Conservation (phyloP, 1,140 invertebrate species). For the Musca domestica region DNA sequence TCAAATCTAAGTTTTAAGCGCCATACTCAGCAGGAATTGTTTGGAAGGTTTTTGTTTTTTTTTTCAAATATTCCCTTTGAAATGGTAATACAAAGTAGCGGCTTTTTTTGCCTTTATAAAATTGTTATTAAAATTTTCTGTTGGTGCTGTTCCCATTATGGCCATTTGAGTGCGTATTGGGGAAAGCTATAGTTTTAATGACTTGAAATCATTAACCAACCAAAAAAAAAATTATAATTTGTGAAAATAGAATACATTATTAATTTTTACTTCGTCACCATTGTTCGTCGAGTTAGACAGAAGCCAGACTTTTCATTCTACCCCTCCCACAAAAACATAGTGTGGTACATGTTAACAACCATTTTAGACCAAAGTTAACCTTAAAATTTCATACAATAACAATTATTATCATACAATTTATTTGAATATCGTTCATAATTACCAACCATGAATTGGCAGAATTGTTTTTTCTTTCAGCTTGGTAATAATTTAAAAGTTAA, state of each 20-base stretch:
- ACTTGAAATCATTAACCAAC: too few relatives aligned
- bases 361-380: too few relatives aligned
- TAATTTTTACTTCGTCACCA: slow-evolving; percentile 11
- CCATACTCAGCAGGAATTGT: slow-evolving; percentile 13
- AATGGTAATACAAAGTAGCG: not conserved
- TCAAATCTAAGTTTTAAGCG: slow-evolving; percentile 2
- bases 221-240: not conserved
- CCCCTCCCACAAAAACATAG: too few relatives aligned
- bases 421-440: slow-evolving; percentile 14
- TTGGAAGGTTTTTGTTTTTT: not conserved
- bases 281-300: too few relatives aligned
- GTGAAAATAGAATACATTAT: not conserved
- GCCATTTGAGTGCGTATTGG: not conserved
- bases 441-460: slow-evolving; percentile 1
- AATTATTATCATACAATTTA: not conserved
- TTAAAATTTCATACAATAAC: not conserved
- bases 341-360: too few relatives aligned
- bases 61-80: not conserved
- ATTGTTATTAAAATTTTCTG: slow-evolving; percentile 14
- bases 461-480: not conserved
- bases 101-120: not conserved
- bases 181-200: too few relatives aligned
- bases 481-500: slow-evolving; percentile 19
- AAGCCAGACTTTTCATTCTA: too few relatives aligned
- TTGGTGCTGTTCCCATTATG: not conserved